phyloP scores from a whole-genome alignment of 2,888 invertebrate species.

The Ectemnius lituratus region DNA sequence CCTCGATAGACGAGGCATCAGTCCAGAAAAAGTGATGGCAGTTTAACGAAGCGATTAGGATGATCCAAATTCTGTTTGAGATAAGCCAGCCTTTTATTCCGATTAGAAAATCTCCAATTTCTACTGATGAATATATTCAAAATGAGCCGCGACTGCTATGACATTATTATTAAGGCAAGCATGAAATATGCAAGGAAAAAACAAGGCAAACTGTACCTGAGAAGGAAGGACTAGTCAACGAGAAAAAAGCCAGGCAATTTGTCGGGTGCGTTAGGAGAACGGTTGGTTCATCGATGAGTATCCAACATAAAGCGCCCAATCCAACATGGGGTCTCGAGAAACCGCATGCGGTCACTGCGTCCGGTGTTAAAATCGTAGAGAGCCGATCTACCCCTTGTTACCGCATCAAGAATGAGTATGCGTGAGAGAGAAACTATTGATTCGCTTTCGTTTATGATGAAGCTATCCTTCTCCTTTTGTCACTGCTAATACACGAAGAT shows the following conservation, averaged over 20 bases:
- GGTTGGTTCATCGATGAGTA: conserved; percentile 37
- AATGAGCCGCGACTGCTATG: too few species aligned
- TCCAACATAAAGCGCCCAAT: conserved; percentile 24
- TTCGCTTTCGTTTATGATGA: conserved; percentile 16
- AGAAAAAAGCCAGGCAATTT: conserved; percentile 17
- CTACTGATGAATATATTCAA: too few species aligned
- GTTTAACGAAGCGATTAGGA: neutral
- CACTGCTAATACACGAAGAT: neutral
- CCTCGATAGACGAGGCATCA: conserved; percentile 5
- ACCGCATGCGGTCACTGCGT: conserved; percentile 66
- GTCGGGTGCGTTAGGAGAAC: conserved; percentile 24
- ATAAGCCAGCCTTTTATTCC: too few species aligned
- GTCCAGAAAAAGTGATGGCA: neutral
- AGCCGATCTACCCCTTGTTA: conserved; percentile 24
- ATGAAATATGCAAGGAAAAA: neutral
- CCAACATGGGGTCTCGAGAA: conserved; percentile 14
- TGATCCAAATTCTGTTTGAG: neutral
- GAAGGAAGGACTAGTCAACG: neutral
- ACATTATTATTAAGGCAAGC: too few species aligned
- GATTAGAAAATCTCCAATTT: too few species aligned
- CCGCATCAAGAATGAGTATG: conserved; percentile 8
- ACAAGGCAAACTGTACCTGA: conserved; percentile 3
- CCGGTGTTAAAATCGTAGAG: conserved; percentile 36
- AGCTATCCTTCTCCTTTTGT: neutral
- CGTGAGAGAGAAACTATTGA: neutral